Evolutionary conservation across 2,797 vertebrate species (phyloP), one percentile per base, ranked within the genome.

Genomic region (Paramormyrops hopkinsi): DNA sequence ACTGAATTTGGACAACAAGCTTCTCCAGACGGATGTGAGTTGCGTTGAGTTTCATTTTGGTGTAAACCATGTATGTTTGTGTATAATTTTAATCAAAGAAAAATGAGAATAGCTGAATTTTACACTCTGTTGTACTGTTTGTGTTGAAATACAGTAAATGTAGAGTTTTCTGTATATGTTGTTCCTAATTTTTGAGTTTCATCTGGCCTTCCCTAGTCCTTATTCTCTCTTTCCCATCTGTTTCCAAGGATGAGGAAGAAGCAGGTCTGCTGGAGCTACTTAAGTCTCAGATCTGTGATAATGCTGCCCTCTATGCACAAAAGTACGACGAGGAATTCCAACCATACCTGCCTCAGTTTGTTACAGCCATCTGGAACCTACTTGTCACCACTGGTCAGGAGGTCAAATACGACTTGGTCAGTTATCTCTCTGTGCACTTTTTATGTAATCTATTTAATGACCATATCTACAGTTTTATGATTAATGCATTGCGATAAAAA

Each of bases 321-420:
- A 99, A 99, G 92, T 99, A 99, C 0, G 99, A 99, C 83, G 99
- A 99, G 93, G 99, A 99, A 90, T 99, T 99, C 91, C 99, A 99
- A 91, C 97, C 96, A 0, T 99, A 99, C 90, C 93, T 99, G 91
- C 99, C 99, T 5, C 97, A 96, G 37, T 99, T 99, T 86, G 99
- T 99, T 91, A 99, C 98, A 0, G 99, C 98, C 8, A 99, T 99
- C 94, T 99, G 99, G 99, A 99, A 98, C 94, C 97, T 99, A 88
- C 93, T 99, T 89, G 98, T 99, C 90, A 99, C 99, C 0, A 99
- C 99, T 8, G 98, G 98, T 48, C 98, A 98, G 92, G 98, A 98
- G 93, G 98, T 99, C 93, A 99, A 99, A 95, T 99, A 99, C 89
- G 99, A 99, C 93, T 93, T 99, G 97, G 99, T 99, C 93, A 97